Base-by-base conservation (phyloP, 92 coral and sea anemone species). In the Plumapathes pennacea region DNA sequence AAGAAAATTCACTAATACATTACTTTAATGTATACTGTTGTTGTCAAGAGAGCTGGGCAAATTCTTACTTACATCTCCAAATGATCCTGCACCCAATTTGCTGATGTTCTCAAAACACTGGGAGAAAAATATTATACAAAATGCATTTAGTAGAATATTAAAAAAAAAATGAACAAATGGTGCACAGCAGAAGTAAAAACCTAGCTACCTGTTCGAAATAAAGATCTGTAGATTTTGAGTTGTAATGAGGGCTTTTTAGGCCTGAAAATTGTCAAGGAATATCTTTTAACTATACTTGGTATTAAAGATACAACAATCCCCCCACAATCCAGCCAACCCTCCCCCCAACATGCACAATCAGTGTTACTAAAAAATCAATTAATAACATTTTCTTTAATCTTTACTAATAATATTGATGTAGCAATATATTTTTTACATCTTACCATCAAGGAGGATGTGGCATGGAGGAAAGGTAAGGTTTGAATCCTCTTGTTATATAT, bases 51-150 rank as follows among this genome's bases (percentile, higher is more conserved):
- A 0, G 12, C 19, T 25, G 49, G 38, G 0, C 36, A n/a, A 0
- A 57, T 38, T 25, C 42, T 8, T 23, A 38, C 20, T 17, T 38
- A 91, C 98, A 85, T 92, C 98, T 45, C 98, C 98, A 84, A 92
- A 92, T 26, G 98, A 92, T 0, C 98, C 98, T 49, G 90, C 89
- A 29, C 98, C 98, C 62, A 92, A 87, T 77, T 82, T 84, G 36
- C 79, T 74, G 48, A 84, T 76, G 17, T 88, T 74, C 69, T 88
- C 83, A 69, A 92, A 92, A 54, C 98, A 92, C 98, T 92, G 42
- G 15, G 19, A 18, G 26, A 36, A 31, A 33, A 46, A 66, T 12
- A 27, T 17, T 12, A 15, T 39, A 29, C 12, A 39, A 10, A 23
- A 12, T 10, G 7, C 7, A 42, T 9, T 22, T 21, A 48, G 22